Conservation (phyloP, 35 echinoderm and acorn worm species). For the Strongylocentrotus purpuratus region DNA sequence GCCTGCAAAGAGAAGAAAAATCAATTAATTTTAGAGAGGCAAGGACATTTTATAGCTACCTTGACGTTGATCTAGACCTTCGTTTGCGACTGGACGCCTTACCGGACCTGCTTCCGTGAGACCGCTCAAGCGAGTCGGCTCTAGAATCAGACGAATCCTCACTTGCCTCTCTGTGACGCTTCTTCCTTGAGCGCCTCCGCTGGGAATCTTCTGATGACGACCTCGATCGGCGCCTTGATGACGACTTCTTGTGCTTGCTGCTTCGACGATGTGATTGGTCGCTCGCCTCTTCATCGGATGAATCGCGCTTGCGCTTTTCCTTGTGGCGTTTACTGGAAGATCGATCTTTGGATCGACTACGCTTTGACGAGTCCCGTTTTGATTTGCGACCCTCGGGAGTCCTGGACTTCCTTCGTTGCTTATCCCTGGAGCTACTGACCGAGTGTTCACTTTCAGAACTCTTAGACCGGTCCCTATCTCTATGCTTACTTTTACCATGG, state of each 20-base stretch:
- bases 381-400: constrained; percentile 32
- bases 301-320: constrained; percentile 1
- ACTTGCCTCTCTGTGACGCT: constrained; percentile 26
- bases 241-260: constrained; percentile 33
- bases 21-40: not conserved
- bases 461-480: constrained; percentile 1
- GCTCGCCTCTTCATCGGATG: not conserved
- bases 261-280: not conserved
- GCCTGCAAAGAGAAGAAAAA: not conserved
- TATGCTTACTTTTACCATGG: not conserved
- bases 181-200: not conserved
- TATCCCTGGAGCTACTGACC: not conserved
- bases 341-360: constrained; percentile 29
- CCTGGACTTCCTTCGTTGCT: not conserved
- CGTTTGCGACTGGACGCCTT: constrained; percentile 53
- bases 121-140: constrained; percentile 33
- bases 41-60: constrained; percentile 40
- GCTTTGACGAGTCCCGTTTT: not conserved
- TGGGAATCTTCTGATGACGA: constrained; percentile 20
- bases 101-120: constrained; percentile 49
- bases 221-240: constrained; percentile 14
- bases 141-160: constrained; percentile 36
- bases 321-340: constrained; percentile 30
- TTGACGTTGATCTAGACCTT: constrained; percentile 54
- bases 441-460: constrained; percentile 27